Percentiles rank a stretch among this genome's conserved stretches.
phyloP scores from a whole-genome alignment of 53 echinoderm and acorn worm species.

The Actinopyga echinites region DNA sequence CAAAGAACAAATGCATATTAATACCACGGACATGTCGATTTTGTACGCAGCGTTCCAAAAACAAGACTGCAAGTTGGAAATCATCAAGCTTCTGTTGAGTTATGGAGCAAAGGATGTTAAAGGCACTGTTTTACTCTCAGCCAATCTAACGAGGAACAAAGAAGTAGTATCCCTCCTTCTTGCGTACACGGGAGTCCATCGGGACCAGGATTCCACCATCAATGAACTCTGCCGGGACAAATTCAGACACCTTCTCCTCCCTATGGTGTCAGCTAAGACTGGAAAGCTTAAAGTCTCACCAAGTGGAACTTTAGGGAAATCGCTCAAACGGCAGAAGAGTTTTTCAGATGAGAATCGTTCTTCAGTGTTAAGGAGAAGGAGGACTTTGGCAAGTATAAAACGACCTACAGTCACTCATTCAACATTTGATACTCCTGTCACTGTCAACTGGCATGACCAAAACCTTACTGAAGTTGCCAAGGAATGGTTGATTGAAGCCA shows the following conservation, averaged over 20 bases:
- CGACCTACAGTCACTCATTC: constrained; percentile 69
- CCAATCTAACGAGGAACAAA: constrained; percentile 66
- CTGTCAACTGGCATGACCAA: constrained; percentile 96
- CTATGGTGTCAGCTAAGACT: constrained; percentile 2
- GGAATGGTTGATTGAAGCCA: constrained; percentile 88
- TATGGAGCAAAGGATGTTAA: constrained; percentile 86
- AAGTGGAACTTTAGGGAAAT: background rate
- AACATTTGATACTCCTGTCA: constrained; percentile 82
- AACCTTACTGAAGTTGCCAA: constrained; percentile 75
- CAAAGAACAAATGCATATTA: constrained; percentile 68
- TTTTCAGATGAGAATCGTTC: constrained; percentile 21
- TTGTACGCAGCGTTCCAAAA: constrained; percentile 85
- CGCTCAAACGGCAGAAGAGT: constrained; percentile 37
- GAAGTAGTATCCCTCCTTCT: constrained; percentile 79
- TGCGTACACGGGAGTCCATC: constrained; percentile 86
- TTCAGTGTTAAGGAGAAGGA: constrained; percentile 65
- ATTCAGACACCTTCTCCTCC: constrained; percentile 63
- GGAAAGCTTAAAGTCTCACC: constrained; percentile 32
- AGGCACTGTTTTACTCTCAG: constrained; percentile 79
- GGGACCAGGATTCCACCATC: constrained; percentile 80
- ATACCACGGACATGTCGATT: constrained; percentile 66
- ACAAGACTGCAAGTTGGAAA: constrained; percentile 77
- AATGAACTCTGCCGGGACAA: constrained; percentile 63
- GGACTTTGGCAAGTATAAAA: constrained; percentile 76
- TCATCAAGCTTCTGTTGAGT: constrained; percentile 76